A percentile compares a stretch with the other conserved stretches of the same genome.
Evolutionary conservation across 2,888 invertebrate genomes (phyloP).

Genomic region (Chirona hameri): DNA sequence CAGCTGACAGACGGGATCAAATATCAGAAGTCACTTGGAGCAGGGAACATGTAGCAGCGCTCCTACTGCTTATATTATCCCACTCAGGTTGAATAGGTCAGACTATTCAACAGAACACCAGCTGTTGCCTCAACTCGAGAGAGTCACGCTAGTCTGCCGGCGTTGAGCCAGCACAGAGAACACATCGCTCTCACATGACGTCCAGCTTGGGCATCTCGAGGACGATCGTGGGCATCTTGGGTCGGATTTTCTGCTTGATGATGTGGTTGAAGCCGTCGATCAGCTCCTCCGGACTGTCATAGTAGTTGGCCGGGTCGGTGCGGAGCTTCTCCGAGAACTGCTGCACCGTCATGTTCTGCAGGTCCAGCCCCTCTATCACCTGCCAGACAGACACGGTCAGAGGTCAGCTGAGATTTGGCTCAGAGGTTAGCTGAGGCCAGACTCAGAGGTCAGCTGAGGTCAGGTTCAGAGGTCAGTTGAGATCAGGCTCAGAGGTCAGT

Average conservation of each 20-base stretch:
- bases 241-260: conserved; percentile 43
- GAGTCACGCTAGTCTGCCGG: no score
- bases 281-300: conserved; percentile 44
- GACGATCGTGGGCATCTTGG: conserved; percentile 44
- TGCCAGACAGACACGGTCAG: conserved; percentile 30
- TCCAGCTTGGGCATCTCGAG: conserved; percentile 44
- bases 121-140: no score
- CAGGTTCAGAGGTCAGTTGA: no score
- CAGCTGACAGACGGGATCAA: no score
- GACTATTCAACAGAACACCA: no score
- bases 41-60: no score
- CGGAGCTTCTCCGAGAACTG: conserved; percentile 44
- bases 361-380: conserved; percentile 42
- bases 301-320: conserved; percentile 43
- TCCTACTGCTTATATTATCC: no score
- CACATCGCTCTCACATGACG: conserved; percentile 42
- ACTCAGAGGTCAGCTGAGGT: no score
- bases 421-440: neutral
- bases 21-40: no score
- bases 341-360: conserved; percentile 41
- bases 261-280: conserved; percentile 44
- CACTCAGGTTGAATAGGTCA: no score
- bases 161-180: neutral
- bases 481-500: no score
- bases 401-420: no score